Percentiles rank a stretch among this genome's conserved stretches.
phyloP scores from a whole-genome alignment of 2,113 vertebrate genomes.

The Eclectus roratus region DNA sequence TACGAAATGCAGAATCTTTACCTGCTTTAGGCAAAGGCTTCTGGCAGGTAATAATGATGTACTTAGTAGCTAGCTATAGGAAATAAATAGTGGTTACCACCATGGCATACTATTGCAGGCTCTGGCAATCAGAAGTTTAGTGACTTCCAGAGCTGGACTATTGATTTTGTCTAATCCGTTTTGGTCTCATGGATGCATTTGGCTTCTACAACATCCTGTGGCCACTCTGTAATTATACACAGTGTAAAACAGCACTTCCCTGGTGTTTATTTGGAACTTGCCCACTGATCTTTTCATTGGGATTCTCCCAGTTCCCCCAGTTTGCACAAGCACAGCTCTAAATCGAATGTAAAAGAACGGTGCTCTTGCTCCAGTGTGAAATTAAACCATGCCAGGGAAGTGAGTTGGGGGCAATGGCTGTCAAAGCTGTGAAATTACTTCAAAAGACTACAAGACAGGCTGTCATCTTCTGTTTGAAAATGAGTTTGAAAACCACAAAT shows the following conservation, averaged over 20 bases:
- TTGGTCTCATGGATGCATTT: not conserved
- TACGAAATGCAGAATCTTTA: not conserved
- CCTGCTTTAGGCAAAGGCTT: not conserved
- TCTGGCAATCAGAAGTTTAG: not conserved
- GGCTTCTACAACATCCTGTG: not conserved
- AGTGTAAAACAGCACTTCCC: not conserved
- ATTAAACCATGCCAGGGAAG: not conserved
- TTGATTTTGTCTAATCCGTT: not conserved
- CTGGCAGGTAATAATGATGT: not conserved
- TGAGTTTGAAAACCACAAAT: not conserved
- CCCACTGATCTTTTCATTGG: not conserved
- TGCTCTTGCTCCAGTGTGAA: not conserved
- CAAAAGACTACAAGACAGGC: not conserved
- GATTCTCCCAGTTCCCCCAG: not conserved
- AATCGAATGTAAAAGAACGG: not conserved
- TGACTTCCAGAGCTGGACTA: not conserved
- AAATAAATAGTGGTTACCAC: not conserved
- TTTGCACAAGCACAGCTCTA: not conserved
- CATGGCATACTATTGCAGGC: not conserved
- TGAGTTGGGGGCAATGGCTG: not conserved
- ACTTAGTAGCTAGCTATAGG: not conserved
- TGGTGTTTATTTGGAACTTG: not conserved
- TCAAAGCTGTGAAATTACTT: not conserved
- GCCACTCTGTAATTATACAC: not conserved
- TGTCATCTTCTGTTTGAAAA: conserved; percentile 1